Conservation (phyloP, 2,888 invertebrate genomes). For the Hesperia comma region DNA sequence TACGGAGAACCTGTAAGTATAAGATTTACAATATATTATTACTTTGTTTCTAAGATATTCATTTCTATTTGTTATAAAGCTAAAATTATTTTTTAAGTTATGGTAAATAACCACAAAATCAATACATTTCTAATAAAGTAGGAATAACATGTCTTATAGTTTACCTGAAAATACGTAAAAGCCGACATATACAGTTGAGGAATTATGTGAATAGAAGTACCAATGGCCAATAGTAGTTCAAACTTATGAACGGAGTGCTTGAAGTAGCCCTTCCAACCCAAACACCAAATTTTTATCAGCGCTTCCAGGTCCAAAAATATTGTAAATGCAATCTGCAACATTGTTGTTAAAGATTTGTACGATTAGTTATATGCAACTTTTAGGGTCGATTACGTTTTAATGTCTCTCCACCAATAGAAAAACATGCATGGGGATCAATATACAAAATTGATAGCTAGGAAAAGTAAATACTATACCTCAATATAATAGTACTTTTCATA, state of each 20-base stretch:
- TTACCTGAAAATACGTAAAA: slow-evolving; percentile 97
- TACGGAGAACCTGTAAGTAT: slow-evolving; percentile 91
- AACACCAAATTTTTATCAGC: slow-evolving; percentile 98
- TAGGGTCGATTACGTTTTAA: no score
- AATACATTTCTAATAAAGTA: no score
- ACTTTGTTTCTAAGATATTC: no score
- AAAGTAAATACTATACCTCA: slow-evolving; percentile 82
- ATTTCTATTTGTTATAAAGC: no score
- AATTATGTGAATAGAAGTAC: slow-evolving; percentile 96
- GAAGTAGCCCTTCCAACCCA: slow-evolving; percentile 97
- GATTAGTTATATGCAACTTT: no score
- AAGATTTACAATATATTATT: no score
- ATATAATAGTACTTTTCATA: slow-evolving; percentile 97
- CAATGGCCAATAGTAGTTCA: slow-evolving; percentile 95
- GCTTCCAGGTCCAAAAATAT: slow-evolving; percentile 97
- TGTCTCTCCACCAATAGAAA: no score
- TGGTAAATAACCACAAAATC: no score
- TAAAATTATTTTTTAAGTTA: no score
- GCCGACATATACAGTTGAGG: slow-evolving; percentile 96
- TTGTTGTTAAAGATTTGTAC: background rate
- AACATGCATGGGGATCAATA: no score
- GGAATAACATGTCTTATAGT: no score
- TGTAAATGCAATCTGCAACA: slow-evolving; percentile 93
- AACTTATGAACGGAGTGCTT: slow-evolving; percentile 99
- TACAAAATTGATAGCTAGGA: background rate